A percentile compares a stretch with the other conserved stretches of the same genome.
These are phyloP conservation scores for Stratiomys singularior DNA, from an alignment of 2,888 invertebrate species.

Conservation along the genomic window DNA sequence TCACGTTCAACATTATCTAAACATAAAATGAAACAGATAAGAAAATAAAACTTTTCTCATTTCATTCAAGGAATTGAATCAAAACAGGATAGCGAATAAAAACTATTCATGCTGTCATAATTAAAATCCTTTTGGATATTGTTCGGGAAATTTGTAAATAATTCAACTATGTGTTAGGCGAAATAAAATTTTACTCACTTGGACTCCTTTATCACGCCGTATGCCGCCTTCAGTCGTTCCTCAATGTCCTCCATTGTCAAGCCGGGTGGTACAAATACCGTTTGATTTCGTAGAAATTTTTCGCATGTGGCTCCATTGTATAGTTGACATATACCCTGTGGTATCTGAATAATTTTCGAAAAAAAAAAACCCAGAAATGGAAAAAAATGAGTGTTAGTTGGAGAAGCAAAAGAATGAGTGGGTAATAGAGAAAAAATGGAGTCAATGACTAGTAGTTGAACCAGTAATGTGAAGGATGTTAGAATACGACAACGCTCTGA, in stretches of 20 bases:
- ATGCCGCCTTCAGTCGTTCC: constrained; percentile 82
- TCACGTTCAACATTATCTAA: too few relatives aligned
- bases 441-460: too few relatives aligned
- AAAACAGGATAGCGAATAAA: too few relatives aligned
- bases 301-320: constrained; percentile 86
- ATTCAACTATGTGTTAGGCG: too few relatives aligned
- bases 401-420: not conserved
- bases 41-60: too few relatives aligned
- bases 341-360: constrained; percentile 51
- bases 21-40: too few relatives aligned
- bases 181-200: constrained; percentile 69
- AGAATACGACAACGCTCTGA: too few relatives aligned
- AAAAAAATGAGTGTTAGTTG: not conserved
- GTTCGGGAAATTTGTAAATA: too few relatives aligned
- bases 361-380: not conserved
- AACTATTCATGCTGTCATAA: not conserved
- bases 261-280: constrained; percentile 87
- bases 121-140: too few relatives aligned
- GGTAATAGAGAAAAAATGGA: not conserved
- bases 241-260: constrained; percentile 83
- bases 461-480: too few relatives aligned
- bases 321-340: constrained; percentile 74
- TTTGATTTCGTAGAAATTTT: constrained; percentile 79
- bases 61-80: too few relatives aligned
- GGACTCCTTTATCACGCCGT: constrained; percentile 86